Base-by-base conservation (phyloP, 2,888 invertebrate genomes). In the Mycogona germanica region DNA sequence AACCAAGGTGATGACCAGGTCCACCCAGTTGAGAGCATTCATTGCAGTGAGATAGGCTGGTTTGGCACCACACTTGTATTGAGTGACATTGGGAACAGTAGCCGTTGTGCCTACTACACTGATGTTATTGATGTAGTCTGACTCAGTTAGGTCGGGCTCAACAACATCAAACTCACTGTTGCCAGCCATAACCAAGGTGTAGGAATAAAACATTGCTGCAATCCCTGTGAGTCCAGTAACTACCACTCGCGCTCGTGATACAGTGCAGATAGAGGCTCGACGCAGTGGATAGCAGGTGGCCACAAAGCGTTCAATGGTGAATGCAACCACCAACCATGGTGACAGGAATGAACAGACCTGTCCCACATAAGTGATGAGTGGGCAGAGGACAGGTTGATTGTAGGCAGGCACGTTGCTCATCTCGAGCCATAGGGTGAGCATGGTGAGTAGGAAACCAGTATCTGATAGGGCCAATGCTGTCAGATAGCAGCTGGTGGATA, bases 1-100 rank as follows among this genome's bases (percentile, higher is more conserved):
- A 6, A 82, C 75, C 64, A 87, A 82, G 0, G 86, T 81, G 3
- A 86, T 63, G 37, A 79, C 67, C 1, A 82, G 80, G 66, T 89
- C 88, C 52, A 81, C 69, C 50, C 79, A 67, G 67, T 85, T 86
- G 63, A 84, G 79, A 7, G 76, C 68, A 32, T 72, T 75, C 19
- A 82, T 80, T 60, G 77, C 70, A 55, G 73, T 68, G 55, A 70
- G 65, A 61, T 77, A 77, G 1, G 21, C 54, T n/a, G 60, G 60
- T 41, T 60, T 51, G 19, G 75, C 68, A 62, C 77, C 69, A 28
- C 75, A 73, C 12, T 77, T 78, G 26, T 72, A 64, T n/a, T 38
- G 9, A 12, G 53, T 48, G 30, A 41, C 42, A 9, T 37, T 25
- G 17, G 51, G 38, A 21, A 37, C 44, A 17, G 58, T 50, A 21